Evolutionary conservation across 2,797 vertebrate genomes (phyloP).

Genomic region (Huso huso): DNA sequence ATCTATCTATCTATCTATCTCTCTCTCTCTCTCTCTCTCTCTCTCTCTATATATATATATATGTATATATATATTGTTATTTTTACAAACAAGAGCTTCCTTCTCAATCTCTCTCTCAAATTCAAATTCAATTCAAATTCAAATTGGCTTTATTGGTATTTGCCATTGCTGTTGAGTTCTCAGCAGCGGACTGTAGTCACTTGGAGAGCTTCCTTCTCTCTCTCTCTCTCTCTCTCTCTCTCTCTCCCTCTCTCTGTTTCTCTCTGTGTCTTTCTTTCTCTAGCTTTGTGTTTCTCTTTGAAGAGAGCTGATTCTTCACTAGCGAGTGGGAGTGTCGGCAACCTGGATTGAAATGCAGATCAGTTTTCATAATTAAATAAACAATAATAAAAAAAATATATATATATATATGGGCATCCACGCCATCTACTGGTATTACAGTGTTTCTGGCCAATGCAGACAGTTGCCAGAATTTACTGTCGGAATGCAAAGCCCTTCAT

Average conservation of each 20-base stretch:
- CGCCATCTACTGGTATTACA: too few species aligned
- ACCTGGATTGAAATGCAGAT: neutral
- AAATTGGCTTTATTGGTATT: too few species aligned
- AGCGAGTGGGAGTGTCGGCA: neutral
- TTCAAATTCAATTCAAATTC: too few species aligned
- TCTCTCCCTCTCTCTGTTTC: neutral
- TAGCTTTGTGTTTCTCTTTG: neutral
- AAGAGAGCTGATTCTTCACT: neutral
- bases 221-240: neutral
- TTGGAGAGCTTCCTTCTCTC: neutral
- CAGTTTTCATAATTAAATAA: neutral
- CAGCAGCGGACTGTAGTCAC: neutral
- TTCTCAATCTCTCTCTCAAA: neutral
- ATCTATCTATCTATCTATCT: constrained; percentile 1
- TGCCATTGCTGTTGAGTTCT: neutral
- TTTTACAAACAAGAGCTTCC: neutral
- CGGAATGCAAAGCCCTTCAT: neutral
- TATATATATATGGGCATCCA: neutral
- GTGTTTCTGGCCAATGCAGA: neutral
- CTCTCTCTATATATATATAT: neutral
- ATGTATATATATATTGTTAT: neutral
- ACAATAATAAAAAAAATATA: neutral
- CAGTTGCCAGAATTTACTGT: neutral
- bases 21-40: neutral
- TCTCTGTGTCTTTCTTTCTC: neutral